These are phyloP conservation scores for Antitype chi DNA, from an alignment of 2,888 invertebrate species.

Conservation along the genomic window DNA sequence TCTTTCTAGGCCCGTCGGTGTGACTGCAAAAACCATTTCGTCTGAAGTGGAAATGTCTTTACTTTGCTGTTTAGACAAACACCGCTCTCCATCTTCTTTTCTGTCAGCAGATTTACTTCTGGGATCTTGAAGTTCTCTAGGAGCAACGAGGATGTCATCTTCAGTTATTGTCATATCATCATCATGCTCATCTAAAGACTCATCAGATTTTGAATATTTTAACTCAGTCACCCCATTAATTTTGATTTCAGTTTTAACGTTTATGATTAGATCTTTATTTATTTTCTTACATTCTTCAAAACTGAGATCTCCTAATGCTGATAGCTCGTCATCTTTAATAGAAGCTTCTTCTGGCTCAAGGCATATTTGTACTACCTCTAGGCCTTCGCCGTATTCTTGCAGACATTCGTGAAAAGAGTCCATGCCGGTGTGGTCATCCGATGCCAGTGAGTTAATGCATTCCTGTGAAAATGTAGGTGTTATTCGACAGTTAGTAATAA, in stretches of 20 bases:
- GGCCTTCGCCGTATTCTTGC: slow-evolving; percentile 92
- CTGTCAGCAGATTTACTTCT: slow-evolving; percentile 81
- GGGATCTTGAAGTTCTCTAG: slow-evolving; percentile 82
- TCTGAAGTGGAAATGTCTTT: slow-evolving; percentile 89
- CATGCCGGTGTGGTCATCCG: slow-evolving; percentile 92
- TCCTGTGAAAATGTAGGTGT: slow-evolving; percentile 80
- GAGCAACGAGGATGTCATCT: slow-evolving; percentile 83
- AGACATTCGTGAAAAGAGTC: slow-evolving; percentile 92
- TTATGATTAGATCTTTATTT: slow-evolving; percentile 70
- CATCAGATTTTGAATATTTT: slow-evolving; percentile 85
- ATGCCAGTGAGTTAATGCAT: slow-evolving; percentile 90
- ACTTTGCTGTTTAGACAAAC: slow-evolving; percentile 86
- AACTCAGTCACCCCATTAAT: slow-evolving; percentile 79
- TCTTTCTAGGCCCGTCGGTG: slow-evolving; percentile 88
- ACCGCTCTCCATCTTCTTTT: slow-evolving; percentile 74
- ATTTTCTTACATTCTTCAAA: slow-evolving; percentile 83
- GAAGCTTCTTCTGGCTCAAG: slow-evolving; percentile 91
- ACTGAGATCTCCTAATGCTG: slow-evolving; percentile 86
- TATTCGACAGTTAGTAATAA: slow-evolving; percentile 49
- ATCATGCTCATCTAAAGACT: slow-evolving; percentile 85
- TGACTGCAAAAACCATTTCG: slow-evolving; percentile 90
- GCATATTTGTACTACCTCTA: slow-evolving; percentile 92
- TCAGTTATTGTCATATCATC: slow-evolving; percentile 89
- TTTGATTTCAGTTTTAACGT: slow-evolving; percentile 71
- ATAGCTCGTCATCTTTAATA: slow-evolving; percentile 88